These are phyloP conservation scores for Uropsilus gracilis DNA, from an alignment of 2,113 vertebrate genomes.

Conservation along the genomic window DNA sequence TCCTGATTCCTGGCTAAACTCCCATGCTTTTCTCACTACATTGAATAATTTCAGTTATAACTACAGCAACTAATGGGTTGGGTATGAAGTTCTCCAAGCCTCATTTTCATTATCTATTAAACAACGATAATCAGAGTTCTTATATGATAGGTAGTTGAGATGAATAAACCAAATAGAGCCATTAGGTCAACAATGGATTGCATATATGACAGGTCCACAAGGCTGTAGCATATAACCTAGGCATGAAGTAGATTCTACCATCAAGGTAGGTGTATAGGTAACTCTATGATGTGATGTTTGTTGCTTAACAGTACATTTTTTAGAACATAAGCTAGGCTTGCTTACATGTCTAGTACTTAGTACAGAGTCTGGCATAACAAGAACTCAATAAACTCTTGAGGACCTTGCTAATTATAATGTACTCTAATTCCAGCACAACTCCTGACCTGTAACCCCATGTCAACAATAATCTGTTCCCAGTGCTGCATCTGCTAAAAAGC, in stretches of 20 bases:
- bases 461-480: too few relatives aligned
- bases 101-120: conserved; percentile 30
- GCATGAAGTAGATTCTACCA: too few relatives aligned
- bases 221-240: too few relatives aligned
- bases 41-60: conserved; percentile 4
- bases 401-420: background rate
- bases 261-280: too few relatives aligned
- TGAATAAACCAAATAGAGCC: background rate
- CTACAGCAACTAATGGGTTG: background rate
- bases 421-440: background rate
- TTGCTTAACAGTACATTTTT: too few relatives aligned
- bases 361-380: background rate
- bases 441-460: too few relatives aligned
- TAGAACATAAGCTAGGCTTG: too few relatives aligned
- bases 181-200: too few relatives aligned
- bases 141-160: background rate
- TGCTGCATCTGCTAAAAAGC: too few relatives aligned
- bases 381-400: background rate
- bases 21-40: background rate
- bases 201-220: too few relatives aligned
- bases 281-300: too few relatives aligned
- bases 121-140: background rate
- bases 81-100: background rate
- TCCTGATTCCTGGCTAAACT: background rate
- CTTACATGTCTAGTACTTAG: background rate